phyloP scores from a whole-genome alignment of 2,888 invertebrate species.

The Macrophya alboannulata region DNA sequence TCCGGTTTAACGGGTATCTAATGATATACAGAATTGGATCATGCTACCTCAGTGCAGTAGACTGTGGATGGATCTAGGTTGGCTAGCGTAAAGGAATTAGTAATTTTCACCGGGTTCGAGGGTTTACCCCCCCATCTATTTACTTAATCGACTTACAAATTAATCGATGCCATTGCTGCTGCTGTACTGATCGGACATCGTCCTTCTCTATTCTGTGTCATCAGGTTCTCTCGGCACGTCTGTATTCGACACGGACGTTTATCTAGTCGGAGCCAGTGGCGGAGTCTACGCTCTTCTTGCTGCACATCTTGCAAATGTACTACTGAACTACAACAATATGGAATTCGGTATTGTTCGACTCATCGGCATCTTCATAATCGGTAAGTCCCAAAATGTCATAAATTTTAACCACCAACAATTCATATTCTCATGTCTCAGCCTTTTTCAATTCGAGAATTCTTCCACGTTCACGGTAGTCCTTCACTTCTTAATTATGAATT shows the following conservation, averaged over 20 bases:
- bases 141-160: neutral
- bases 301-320: constrained; percentile 97
- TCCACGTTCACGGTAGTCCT: neutral
- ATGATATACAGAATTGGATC: neutral
- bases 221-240: constrained; percentile 89
- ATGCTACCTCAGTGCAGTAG: neutral
- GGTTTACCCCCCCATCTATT: constrained; percentile 8
- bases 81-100: constrained; percentile 14
- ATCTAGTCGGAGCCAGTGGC: constrained; percentile 97
- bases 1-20: neutral
- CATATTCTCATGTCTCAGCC: neutral
- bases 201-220: constrained; percentile 60
- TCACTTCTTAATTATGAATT: neutral
- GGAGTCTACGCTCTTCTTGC: constrained; percentile 98
- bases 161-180: neutral
- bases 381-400: constrained; percentile 81
- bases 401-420: neutral
- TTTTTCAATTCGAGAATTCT: neutral
- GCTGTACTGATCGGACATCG: neutral
- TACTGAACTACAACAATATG: constrained; percentile 97
- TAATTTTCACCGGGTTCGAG: neutral
- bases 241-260: constrained; percentile 96
- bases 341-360: constrained; percentile 95
- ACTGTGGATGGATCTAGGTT: neutral
- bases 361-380: constrained; percentile 94